Conservation (phyloP, 2,797 vertebrate species). For the Ispidina picta region DNA sequence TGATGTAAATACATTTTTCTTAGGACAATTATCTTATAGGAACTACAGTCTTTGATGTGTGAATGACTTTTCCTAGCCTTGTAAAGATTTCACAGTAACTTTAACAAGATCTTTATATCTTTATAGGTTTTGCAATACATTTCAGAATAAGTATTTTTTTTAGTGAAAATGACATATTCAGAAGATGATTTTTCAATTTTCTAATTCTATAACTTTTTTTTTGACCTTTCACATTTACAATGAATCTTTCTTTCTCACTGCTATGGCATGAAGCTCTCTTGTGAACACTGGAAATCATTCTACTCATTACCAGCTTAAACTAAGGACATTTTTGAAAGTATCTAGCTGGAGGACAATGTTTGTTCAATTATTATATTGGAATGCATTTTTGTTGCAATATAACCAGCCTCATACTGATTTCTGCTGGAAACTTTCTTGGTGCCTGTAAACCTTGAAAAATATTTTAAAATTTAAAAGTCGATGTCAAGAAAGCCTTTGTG, state of each 20-base stretch:
- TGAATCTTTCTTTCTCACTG: background rate
- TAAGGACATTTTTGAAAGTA: background rate
- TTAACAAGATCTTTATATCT: background rate
- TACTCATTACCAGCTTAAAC: background rate
- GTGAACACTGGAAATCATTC: background rate
- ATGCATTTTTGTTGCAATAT: slow-evolving; percentile 2
- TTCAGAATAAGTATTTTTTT: slow-evolving; percentile 18
- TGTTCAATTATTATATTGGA: background rate
- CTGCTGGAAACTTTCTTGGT: background rate
- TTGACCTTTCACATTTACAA: slow-evolving; percentile 26
- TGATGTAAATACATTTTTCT: background rate
- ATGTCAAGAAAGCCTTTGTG: slow-evolving; percentile 15
- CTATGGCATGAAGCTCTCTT: background rate
- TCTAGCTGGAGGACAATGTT: background rate
- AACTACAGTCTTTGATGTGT: background rate
- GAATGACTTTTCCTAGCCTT: background rate
- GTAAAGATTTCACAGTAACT: slow-evolving; percentile 45
- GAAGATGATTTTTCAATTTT: background rate
- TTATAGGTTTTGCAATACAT: background rate
- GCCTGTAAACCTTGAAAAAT: background rate
- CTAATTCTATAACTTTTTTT: slow-evolving; percentile 19
- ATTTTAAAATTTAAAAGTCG: slow-evolving; percentile 25
- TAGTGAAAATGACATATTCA: background rate
- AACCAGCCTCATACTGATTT: background rate
- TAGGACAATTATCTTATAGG: background rate